These are phyloP conservation scores for Nothobranchius kuhntae DNA, from an alignment of 2,113 vertebrate species.

Conservation along the genomic window DNA sequence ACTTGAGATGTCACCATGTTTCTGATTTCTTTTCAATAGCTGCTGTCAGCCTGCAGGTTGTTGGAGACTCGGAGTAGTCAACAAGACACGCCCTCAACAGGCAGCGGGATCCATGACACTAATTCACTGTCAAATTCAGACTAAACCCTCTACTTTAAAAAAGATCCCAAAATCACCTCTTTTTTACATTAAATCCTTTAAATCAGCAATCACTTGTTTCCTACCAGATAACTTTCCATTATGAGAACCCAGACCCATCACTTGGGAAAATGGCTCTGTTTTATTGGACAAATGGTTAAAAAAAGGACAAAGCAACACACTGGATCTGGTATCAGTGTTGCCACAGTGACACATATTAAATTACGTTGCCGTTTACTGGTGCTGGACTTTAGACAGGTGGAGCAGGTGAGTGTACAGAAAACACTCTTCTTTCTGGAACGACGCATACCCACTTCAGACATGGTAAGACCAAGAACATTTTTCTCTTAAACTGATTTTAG, in stretches of 20 bases:
- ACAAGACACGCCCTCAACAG: background rate
- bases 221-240: background rate
- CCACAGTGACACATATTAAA: slow-evolving; percentile 68
- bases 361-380: slow-evolving; percentile 38
- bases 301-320: slow-evolving; percentile 14
- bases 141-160: no score
- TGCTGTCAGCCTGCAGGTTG: background rate
- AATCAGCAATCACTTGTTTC: background rate
- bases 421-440: slow-evolving; percentile 49
- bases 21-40: background rate
- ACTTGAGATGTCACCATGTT: background rate
- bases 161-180: background rate
- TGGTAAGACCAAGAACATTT: slow-evolving; percentile 52
- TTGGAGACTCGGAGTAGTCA: background rate
- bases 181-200: background rate
- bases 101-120: background rate
- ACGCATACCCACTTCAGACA: slow-evolving; percentile 20
- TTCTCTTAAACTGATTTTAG: background rate
- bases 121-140: background rate
- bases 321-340: slow-evolving; percentile 64
- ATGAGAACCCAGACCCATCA: background rate
- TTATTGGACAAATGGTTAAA: slow-evolving; percentile 11
- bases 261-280: background rate
- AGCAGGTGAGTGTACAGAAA: slow-evolving; percentile 44
- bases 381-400: slow-evolving; percentile 72